These are phyloP conservation scores for Actinia equina DNA, from an alignment of 64 coral and sea anemone genomes.

Conservation along the genomic window DNA sequence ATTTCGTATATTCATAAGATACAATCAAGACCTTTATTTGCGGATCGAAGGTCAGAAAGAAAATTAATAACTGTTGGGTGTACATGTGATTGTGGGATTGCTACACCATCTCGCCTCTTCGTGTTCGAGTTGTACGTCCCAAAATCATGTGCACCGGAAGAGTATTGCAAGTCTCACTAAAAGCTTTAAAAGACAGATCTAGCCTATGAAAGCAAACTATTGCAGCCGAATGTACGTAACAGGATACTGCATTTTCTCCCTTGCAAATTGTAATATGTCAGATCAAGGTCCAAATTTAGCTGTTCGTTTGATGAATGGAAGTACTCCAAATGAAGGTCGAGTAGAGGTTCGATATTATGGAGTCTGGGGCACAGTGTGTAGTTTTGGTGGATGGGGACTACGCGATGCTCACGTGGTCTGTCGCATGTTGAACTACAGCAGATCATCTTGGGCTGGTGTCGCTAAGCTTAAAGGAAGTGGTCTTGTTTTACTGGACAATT, in stretches of 20 bases:
- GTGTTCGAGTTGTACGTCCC: no score
- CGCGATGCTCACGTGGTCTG: constrained; percentile 9
- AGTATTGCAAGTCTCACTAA: no score
- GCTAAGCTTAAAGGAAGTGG: background rate
- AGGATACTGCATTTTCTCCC: background rate
- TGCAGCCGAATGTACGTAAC: no score
- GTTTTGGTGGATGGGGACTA: background rate
- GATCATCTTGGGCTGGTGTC: background rate
- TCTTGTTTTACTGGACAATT: background rate
- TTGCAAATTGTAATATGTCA: background rate
- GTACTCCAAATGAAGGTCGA: background rate
- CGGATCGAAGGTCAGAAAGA: no score
- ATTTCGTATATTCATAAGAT: no score
- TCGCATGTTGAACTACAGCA: background rate
- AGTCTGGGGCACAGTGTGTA: background rate
- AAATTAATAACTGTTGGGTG: no score
- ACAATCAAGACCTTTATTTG: no score
- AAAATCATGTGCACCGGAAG: no score
- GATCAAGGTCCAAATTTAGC: constrained; percentile 1
- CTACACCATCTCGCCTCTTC: no score
- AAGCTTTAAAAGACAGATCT: no score
- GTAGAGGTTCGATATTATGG: background rate
- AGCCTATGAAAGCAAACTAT: background rate
- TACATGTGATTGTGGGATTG: no score
- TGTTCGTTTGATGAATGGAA: background rate